phyloP scores from a whole-genome alignment of 1,140 invertebrate genomes.

The Brachionus sp. region DNA sequence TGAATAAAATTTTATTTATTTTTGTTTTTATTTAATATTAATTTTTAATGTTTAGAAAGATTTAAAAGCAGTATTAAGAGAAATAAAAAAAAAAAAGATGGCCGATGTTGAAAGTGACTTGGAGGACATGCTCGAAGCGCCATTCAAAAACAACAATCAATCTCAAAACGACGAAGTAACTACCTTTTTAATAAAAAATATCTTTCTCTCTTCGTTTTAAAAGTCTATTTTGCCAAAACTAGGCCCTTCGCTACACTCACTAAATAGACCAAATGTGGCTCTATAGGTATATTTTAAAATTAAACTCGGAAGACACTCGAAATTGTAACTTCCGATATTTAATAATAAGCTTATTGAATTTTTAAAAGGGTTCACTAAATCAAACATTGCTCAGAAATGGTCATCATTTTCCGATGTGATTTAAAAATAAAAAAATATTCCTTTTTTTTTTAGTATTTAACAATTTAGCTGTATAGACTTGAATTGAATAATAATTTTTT shows the following conservation, averaged over 20 bases:
- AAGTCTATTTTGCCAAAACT: background rate
- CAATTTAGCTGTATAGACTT: too few species aligned
- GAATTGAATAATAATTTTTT: background rate
- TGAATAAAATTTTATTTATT: background rate
- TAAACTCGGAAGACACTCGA: background rate
- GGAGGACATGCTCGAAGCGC: constrained; percentile 38
- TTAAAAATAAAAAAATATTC: background rate
- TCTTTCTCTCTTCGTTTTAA: background rate
- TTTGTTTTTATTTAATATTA: background rate
- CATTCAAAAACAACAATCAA: constrained; percentile 26
- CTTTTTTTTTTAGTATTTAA: background rate
- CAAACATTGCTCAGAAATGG: background rate
- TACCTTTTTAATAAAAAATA: background rate
- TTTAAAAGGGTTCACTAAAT: background rate
- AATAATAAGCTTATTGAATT: constrained; percentile 3
- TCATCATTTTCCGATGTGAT: background rate
- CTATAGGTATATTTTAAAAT: background rate
- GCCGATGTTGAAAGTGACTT: constrained; percentile 10
- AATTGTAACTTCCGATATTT: background rate
- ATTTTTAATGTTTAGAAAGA: too few species aligned
- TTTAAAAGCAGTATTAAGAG: background rate
- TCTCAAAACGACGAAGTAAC: background rate
- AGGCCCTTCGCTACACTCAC: background rate
- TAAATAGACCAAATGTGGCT: constrained; percentile 6
- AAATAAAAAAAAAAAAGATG: background rate